A percentile compares a stretch with the other conserved stretches of the same genome.
phyloP scores from a whole-genome alignment of 2,113 vertebrate genomes.

The Salvelinus fontinalis region DNA sequence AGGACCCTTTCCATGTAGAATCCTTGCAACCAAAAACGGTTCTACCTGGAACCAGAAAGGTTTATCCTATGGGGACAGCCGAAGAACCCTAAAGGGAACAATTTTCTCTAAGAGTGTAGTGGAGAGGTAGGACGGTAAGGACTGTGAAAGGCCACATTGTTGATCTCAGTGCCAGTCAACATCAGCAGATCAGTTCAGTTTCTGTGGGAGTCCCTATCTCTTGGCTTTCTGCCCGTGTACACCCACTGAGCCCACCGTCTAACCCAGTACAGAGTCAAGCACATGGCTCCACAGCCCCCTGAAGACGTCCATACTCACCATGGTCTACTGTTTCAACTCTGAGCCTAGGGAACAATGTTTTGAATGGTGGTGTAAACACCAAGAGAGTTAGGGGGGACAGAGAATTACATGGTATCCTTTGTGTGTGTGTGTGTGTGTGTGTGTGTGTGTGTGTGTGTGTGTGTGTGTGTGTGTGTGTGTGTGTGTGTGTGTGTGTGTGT shows the following conservation, averaged over 20 bases:
- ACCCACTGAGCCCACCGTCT: background rate
- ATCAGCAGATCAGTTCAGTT: slow-evolving; percentile 77
- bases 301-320: slow-evolving; percentile 51
- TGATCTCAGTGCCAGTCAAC: slow-evolving; percentile 67
- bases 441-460: slow-evolving; percentile 10
- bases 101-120: no score
- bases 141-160: slow-evolving; percentile 82
- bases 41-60: no score
- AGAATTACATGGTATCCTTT: slow-evolving; percentile 21
- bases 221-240: background rate
- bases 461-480: slow-evolving; percentile 14
- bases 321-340: slow-evolving; percentile 53
- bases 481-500: slow-evolving; percentile 28
- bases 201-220: slow-evolving; percentile 32
- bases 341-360: slow-evolving; percentile 66
- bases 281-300: slow-evolving; percentile 31
- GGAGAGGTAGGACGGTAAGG: slow-evolving; percentile 61
- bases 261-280: slow-evolving; percentile 10
- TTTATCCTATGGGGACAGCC: no score
- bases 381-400: slow-evolving; percentile 44
- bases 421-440: slow-evolving; percentile 8
- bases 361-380: slow-evolving; percentile 54
- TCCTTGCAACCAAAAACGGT: no score
- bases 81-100: no score
- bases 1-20: no score